phyloP scores from a whole-genome alignment of 2,113 vertebrate species.

The Austrofundulus limnaeus region DNA sequence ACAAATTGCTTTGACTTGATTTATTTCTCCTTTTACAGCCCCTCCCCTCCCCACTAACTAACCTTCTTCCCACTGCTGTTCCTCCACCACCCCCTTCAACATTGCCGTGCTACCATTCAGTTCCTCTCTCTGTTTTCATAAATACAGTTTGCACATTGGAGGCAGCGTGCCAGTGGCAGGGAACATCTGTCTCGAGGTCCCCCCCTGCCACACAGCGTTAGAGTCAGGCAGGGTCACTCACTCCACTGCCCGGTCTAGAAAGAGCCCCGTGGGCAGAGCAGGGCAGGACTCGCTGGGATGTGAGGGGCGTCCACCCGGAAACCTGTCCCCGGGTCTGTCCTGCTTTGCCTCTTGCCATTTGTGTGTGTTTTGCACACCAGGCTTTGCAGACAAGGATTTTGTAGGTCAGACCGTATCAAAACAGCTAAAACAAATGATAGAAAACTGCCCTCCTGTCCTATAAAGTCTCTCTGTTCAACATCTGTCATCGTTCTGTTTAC shows the following conservation, averaged over 20 bases:
- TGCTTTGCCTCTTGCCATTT: conserved; percentile 62
- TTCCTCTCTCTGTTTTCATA: conserved; percentile 29
- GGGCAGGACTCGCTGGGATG: conserved; percentile 39
- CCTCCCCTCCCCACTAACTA: conserved; percentile 2
- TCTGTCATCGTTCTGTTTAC: conserved; percentile 47
- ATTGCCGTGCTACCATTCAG: conserved; percentile 42
- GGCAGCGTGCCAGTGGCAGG: conserved; percentile 79
- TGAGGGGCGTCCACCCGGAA: conserved; percentile 61
- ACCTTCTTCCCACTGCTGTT: conserved; percentile 19
- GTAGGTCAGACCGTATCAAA: conserved; percentile 58
- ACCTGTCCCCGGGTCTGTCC: conserved; percentile 69
- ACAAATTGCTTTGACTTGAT: conserved; percentile 80
- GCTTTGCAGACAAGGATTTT: conserved; percentile 43
- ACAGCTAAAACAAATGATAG: conserved; percentile 55
- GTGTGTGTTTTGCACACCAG: conserved; percentile 45
- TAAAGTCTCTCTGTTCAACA: conserved; percentile 3
- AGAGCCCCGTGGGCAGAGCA: conserved; percentile 57
- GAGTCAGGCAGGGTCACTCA: conserved; percentile 69
- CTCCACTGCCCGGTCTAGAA: conserved; percentile 55
- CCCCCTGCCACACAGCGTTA: conserved; percentile 73
- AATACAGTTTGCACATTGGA: conserved; percentile 26
- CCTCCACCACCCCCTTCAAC: conserved; percentile 28
- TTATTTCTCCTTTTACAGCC: conserved; percentile 75
- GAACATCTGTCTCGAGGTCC: conserved; percentile 83
- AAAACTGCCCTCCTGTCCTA: conserved; percentile 48